Percentiles rank a stretch among this genome's conserved stretches.
Conservation (phyloP, 2,888 invertebrate genomes). For the Perithous albicinctus region DNA sequence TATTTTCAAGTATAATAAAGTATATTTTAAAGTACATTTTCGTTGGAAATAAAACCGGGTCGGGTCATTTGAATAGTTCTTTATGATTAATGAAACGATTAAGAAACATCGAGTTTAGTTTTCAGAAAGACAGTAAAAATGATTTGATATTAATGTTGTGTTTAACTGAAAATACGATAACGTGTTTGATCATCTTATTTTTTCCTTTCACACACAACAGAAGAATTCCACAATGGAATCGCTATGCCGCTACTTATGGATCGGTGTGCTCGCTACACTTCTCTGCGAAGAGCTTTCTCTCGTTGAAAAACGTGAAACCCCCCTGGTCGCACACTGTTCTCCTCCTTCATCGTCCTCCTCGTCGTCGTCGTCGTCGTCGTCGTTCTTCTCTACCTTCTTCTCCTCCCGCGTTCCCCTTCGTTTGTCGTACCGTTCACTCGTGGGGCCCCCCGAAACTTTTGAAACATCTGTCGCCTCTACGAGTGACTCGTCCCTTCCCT, state of each 20-base stretch:
- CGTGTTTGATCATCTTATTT: neutral
- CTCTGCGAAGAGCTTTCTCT: slow-evolving; percentile 59
- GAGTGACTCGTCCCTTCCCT: slow-evolving; percentile 34
- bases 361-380: slow-evolving; percentile 48
- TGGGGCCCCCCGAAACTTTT: slow-evolving; percentile 55
- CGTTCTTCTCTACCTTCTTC: slow-evolving; percentile 20
- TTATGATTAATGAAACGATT: no score
- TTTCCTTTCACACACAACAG: neutral
- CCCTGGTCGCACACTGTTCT: slow-evolving; percentile 4
- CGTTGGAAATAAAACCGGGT: no score
- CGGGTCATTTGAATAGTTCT: no score
- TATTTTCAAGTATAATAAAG: no score
- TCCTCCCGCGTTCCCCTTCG: slow-evolving; percentile 45
- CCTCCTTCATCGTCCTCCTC: slow-evolving; percentile 6
- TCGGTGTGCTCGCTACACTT: slow-evolving; percentile 43
- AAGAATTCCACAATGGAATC: neutral
- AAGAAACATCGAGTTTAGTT: no score
- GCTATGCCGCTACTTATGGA: neutral
- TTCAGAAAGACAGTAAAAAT: no score
- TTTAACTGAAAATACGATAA: no score
- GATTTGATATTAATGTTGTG: no score
- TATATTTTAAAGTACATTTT: no score
- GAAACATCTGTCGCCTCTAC: slow-evolving; percentile 62
- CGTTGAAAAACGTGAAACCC: slow-evolving; percentile 61
- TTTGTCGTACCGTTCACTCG: slow-evolving; percentile 52